Evolutionary conservation across 2,113 vertebrate genomes (phyloP).

Genomic region (Mionectes macconnelli): DNA sequence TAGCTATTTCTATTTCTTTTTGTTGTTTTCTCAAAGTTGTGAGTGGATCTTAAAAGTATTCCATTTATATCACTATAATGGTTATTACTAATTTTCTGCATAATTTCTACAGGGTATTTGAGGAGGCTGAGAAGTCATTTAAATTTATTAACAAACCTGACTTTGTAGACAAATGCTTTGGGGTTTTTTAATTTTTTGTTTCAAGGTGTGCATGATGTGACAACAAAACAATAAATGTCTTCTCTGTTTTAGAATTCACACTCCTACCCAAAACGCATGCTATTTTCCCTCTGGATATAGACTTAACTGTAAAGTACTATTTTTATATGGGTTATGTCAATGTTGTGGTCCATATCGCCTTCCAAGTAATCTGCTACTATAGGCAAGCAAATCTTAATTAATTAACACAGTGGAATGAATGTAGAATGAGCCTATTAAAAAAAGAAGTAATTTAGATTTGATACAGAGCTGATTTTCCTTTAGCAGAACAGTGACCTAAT

Average conservation of each 20-base stretch:
- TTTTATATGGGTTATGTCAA: background rate
- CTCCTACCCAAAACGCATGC: background rate
- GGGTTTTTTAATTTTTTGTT: background rate
- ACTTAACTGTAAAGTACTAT: background rate
- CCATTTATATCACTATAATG: background rate
- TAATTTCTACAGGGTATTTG: background rate
- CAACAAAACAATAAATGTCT: background rate
- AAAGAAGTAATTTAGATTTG: background rate
- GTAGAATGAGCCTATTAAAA: background rate
- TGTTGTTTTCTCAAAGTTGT: background rate
- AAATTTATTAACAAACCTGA: background rate
- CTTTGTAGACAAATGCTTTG: background rate
- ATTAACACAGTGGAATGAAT: background rate
- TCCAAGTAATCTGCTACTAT: background rate
- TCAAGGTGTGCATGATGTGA: background rate
- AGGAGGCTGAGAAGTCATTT: background rate
- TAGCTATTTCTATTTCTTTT: background rate
- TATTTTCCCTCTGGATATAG: background rate
- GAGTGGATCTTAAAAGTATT: background rate
- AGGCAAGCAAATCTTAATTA: background rate
- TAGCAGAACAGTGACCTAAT: conserved; percentile 11
- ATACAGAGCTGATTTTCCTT: background rate
- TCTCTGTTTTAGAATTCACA: background rate
- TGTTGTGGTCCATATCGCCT: background rate
- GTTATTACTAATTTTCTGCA: background rate